phyloP scores from a whole-genome alignment of 2,113 vertebrate genomes.

The Cheilinus undulatus region DNA sequence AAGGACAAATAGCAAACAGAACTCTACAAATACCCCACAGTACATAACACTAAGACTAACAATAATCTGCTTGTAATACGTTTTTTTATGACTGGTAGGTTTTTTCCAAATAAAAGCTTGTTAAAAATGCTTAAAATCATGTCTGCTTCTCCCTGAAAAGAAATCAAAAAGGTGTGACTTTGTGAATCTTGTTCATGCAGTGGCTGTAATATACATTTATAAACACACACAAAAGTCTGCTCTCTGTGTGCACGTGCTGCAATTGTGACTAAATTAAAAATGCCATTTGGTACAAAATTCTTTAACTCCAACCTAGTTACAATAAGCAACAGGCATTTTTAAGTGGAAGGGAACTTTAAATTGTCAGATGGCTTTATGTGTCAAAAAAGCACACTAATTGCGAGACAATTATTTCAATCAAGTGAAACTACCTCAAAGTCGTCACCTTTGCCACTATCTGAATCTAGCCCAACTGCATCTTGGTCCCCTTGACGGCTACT shows the following conservation, averaged over 20 bases:
- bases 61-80: not conserved
- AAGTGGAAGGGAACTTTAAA: not conserved
- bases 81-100: not conserved
- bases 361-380: not conserved
- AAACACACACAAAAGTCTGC: no score
- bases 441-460: not conserved
- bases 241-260: not conserved
- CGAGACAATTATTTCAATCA: slow-evolving; percentile 49
- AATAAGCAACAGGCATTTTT: not conserved
- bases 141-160: not conserved
- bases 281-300: no score
- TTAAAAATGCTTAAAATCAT: not conserved
- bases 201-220: no score
- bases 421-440: slow-evolving; percentile 73
- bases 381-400: not conserved
- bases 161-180: not conserved
- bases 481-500: slow-evolving; percentile 10
- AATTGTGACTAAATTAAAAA: not conserved
- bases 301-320: not conserved
- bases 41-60: not conserved
- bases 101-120: not conserved
- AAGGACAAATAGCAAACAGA: slow-evolving; percentile 1
- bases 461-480: slow-evolving; percentile 4
- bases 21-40: not conserved
- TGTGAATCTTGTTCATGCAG: slow-evolving; percentile 12